Base-by-base conservation (phyloP, 2,797 vertebrate genomes). In the Onychomys leucogaster region DNA sequence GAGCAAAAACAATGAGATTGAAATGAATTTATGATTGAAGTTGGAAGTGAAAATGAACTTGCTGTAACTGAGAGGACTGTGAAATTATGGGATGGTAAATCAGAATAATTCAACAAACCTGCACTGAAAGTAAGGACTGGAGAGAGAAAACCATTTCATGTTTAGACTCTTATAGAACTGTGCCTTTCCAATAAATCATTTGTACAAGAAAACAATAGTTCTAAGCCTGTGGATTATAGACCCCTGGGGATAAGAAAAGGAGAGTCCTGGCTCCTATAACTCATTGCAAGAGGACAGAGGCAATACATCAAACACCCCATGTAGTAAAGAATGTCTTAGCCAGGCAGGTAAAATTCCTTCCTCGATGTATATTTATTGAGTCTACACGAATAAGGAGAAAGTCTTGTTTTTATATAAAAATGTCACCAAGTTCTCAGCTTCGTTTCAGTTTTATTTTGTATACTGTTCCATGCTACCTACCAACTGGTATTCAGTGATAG, bases 171-270 rank as follows among this genome's bases (percentile, higher is more conserved):
- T 52, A 59, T 7, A 81, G 87, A 92, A 75, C 5, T 93, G 87
- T 94, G 65, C 49, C 71, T 93, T 96, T 94, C 59, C 87, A 90
- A 94, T 98, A 96, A 94, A 95, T 93, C 95, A 90, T 80, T 90
- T 93, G 80, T 71, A 91, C 57, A 89, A 94, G 88, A 81, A 97
- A 97, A 94, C 59, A 94, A 67, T 86, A 87, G 49, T 94, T 94
- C 57, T 19, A 87, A 69, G 80, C 23, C 69, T 93, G 59, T 90
- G 84, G 69, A 83, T 94, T 95, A 57, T 73, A 94, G 80, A 86
- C 34, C 83, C 69, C 71, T 91, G 83, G 25, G 90, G 76, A 89
- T 77, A 90, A 90, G 14, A 29, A 81, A 71, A 43, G 90, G 63
- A 93, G 83, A 67, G 52, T 80, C 21, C 49, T 88, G 80, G 78